A percentile compares a stretch with the other conserved stretches of the same genome.
These are phyloP conservation scores for Dendronephthya gigantea DNA, from an alignment of 64 coral and sea anemone species.

Conservation along the genomic window DNA sequence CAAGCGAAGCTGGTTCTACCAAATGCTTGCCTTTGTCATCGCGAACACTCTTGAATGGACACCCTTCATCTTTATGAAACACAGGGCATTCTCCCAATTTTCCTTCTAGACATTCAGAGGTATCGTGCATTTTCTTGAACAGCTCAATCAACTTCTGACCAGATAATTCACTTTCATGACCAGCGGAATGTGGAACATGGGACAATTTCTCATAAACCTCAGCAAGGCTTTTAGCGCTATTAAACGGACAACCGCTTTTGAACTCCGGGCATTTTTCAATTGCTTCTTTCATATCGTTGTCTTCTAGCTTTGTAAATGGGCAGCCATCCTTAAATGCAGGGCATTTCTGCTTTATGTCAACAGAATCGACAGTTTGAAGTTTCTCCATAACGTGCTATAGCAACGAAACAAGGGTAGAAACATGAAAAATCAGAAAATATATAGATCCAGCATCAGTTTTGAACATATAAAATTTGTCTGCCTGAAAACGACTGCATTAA, in stretches of 20 bases:
- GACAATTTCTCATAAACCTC: too few species aligned
- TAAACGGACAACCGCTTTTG: not conserved
- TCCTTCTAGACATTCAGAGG: not conserved
- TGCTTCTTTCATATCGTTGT: constrained; percentile 11
- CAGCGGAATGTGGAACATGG: not conserved
- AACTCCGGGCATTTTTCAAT: constrained; percentile 37
- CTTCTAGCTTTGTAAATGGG: constrained; percentile 42
- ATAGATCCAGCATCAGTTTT: not conserved
- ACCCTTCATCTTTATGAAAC: not conserved
- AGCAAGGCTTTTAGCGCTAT: not conserved
- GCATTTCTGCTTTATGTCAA: constrained; percentile 38
- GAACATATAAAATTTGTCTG: too few species aligned
- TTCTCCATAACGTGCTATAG: not conserved
- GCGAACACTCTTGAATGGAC: not conserved
- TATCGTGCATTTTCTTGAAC: not conserved
- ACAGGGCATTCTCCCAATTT: not conserved
- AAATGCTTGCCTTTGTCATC: constrained; percentile 33
- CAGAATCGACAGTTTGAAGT: constrained; percentile 20
- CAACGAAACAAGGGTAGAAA: too few species aligned
- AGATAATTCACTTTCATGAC: not conserved
- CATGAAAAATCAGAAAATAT: not conserved
- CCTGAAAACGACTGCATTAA: not conserved
- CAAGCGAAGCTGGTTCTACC: constrained; percentile 20
- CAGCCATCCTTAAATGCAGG: constrained; percentile 57
- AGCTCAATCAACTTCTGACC: not conserved